Base-by-base conservation (phyloP, 2,888 invertebrate species). In the Lithophane semibrunnea region DNA sequence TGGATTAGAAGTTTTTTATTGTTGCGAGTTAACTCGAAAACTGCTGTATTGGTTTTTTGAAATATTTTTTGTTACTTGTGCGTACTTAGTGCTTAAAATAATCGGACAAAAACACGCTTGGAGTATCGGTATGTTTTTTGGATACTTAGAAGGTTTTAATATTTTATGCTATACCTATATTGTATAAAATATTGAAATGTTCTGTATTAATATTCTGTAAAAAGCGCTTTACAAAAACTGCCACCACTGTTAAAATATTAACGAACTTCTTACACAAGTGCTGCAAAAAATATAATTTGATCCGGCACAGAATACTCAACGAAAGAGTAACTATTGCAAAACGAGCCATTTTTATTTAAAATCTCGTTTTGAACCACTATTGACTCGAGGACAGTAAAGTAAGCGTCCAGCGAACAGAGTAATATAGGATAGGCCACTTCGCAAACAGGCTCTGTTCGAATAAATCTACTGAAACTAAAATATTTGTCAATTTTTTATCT, bases 371-470 rank as follows among this genome's bases (percentile, higher is more conserved):
- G 69, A 82, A 68, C 70, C 64, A 75, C 70, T 84, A 85, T 86
- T 85, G 82, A 85, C 83, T 86, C 78, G 52, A 84, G 80, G 79
- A 79, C 83, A 82, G 75, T 77, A 72, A 81, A 82, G 75, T 73
- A 83, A 80, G 75, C 81, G 79, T 85, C 86, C 87, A 73, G 81
- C 74, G 82, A 74, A 79, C 84, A 80, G 70, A 75, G 81, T 85
- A 83, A 85, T 77, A 80, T 86, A 86, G 86, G 89, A 91, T 85
- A 88, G 86, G 79, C 89, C 89, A 90, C 88, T 90, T 89, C 82
- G 82, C 86, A 89, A 91, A 90, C 89, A 89, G 85, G 81, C 77
- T 87, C 84, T 79, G 83, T 88, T 79, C 80, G 81, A 89, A 89
- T 88, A 89, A 91, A 90, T 90, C 88, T 84, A 81, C 84, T 82